phyloP scores from a whole-genome alignment of 2,888 invertebrate species.

The Eupsilia transversa region DNA sequence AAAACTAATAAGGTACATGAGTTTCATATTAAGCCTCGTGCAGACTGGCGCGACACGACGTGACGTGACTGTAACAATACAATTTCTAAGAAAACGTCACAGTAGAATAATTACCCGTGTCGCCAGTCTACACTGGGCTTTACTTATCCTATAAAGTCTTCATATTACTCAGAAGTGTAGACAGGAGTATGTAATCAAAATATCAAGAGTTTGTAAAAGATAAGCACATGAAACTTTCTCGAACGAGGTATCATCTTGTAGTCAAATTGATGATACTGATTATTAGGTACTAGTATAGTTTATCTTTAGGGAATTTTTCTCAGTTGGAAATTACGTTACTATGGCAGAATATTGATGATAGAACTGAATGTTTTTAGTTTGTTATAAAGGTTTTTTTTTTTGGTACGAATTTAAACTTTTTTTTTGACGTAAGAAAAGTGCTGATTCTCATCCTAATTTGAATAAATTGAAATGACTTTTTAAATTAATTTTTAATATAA shows the following conservation, averaged over 20 bases:
- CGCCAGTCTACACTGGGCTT: too few species aligned
- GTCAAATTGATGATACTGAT: constrained; percentile 11
- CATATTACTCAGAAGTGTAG: not conserved
- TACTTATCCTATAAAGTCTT: not conserved
- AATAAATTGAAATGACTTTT: too few species aligned
- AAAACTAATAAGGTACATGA: constrained; percentile 1
- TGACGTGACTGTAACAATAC: too few species aligned
- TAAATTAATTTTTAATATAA: too few species aligned
- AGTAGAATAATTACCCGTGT: too few species aligned
- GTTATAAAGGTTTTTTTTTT: not conserved
- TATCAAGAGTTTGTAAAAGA: constrained; percentile 5
- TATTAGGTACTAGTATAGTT: not conserved
- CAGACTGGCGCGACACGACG: too few species aligned
- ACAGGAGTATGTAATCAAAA: constrained; percentile 15
- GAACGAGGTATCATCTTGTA: not conserved
- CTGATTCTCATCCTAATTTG: too few species aligned
- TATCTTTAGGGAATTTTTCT: not conserved
- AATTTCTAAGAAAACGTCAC: too few species aligned
- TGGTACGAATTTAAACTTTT: not conserved
- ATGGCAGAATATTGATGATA: not conserved
- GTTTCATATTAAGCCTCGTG: too few species aligned
- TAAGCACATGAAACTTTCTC: constrained; percentile 1
- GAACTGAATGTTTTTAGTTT: not conserved
- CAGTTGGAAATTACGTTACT: not conserved
- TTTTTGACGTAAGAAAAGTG: too few species aligned